Evolutionary conservation across 1,140 invertebrate species (phyloP), one percentile per base, ranked within the genome.

Genomic region (Heliconius hewitsoni): DNA sequence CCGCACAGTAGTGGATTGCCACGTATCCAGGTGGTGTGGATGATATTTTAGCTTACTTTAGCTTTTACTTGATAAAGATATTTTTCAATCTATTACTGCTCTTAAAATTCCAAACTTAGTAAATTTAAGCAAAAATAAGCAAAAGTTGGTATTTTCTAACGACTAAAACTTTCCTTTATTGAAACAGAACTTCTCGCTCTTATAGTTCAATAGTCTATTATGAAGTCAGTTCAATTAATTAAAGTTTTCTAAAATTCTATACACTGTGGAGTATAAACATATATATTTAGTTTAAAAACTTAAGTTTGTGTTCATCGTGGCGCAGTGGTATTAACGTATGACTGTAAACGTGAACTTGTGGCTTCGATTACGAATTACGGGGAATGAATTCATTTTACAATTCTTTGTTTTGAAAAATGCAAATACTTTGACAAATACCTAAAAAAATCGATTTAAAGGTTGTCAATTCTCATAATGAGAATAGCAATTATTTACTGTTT

Each of bases 101-200:
- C 13, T 60, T 9, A 23, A 60, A 60, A 3, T 60, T 60, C 8
- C 0, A 60, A 60, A 60, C 57, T 60, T 46, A 16, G 9, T 46
- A 46, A 46, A 8, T 46, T 13, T 13, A 23, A 8, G 19, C 8
- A 23, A n/a, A 60, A 60, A 19, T n/a, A 9, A 27, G 23, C 57
- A 60, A 46, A 76, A 42, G 34, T 66, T 76, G n/a, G 55, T 27
- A 76, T 74, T 76, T 70, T 39, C 74, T 76, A 70, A 76, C 73
- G 39, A 74, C 52, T 37, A 70, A 76, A 66, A 76, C 57, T 76
- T 76, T 18, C 13, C 18, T 76, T 76, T 46, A 46, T 46, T 46
- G 42, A 46, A 46, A 23, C 57, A 60, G n/a, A 60, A 60, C 57
- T 60, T 60, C 57, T 23, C n/a, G 57, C 57, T 60, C 2, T 60